Percentiles rank a stretch among this genome's conserved stretches.
These are phyloP conservation scores for Hydractinia echinata DNA, from an alignment of 30 jellyfish, hydroid and myxozoan species.

Conservation along the genomic window DNA sequence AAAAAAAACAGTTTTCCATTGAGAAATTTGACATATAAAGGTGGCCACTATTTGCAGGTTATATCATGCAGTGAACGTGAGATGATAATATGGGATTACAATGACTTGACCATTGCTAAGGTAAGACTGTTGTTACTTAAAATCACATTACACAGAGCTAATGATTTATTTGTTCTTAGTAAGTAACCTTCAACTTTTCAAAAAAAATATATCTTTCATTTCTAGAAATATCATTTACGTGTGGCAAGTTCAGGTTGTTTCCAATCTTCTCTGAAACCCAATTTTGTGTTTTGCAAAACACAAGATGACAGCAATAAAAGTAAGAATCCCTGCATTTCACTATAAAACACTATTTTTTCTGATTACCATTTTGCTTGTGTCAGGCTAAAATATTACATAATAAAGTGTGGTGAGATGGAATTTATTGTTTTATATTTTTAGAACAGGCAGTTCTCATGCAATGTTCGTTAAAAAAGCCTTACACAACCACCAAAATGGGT, in stretches of 20 bases:
- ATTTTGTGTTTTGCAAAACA: too few relatives aligned
- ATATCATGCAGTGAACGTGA: conserved; percentile 24
- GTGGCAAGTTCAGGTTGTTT: too few relatives aligned
- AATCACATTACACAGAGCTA: too few relatives aligned
- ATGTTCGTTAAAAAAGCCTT: background rate
- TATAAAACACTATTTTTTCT: too few relatives aligned
- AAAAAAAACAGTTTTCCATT: background rate
- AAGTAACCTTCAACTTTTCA: background rate
- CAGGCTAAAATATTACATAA: too few relatives aligned
- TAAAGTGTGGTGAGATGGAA: too few relatives aligned
- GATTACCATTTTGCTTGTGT: background rate
- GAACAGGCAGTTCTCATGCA: conserved; percentile 1
- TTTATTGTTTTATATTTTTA: too few relatives aligned
- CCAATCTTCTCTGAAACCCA: too few relatives aligned
- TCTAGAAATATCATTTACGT: background rate
- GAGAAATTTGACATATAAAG: background rate
- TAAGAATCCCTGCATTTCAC: too few relatives aligned
- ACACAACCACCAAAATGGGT: background rate
- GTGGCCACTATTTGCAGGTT: background rate
- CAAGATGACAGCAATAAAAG: too few relatives aligned
- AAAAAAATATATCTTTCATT: background rate
- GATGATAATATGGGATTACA: conserved; percentile 58
- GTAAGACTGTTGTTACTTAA: conserved; percentile 9
- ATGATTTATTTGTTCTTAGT: background rate
- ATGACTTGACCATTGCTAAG: conserved; percentile 52